phyloP scores from a whole-genome alignment of 2,888 invertebrate genomes.

The Biston stratarius region DNA sequence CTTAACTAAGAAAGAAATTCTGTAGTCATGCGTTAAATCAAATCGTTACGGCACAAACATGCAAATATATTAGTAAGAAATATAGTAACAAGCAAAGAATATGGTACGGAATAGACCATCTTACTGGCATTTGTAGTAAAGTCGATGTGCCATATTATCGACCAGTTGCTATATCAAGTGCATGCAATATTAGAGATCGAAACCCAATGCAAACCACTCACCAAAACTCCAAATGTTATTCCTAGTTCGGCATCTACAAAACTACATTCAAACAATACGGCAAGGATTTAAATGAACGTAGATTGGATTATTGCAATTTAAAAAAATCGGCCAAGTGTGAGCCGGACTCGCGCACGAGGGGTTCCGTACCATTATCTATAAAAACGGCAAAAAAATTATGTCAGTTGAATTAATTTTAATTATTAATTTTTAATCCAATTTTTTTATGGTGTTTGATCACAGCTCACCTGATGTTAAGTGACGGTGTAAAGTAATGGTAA shows the following conservation, averaged over 20 bases:
- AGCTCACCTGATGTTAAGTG: no score
- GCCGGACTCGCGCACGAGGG: no score
- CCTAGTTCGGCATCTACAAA: constrained; percentile 44
- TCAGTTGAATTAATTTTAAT: no score
- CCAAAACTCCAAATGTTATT: constrained; percentile 48
- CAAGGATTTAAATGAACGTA: constrained; percentile 2
- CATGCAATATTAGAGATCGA: constrained; percentile 38
- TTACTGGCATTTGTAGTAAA: neutral
- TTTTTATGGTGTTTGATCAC: no score
- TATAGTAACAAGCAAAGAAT: neutral
- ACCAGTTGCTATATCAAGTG: neutral
- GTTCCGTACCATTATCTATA: no score
- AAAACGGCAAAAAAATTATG: no score
- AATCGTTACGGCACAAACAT: no score
- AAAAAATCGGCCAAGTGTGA: no score
- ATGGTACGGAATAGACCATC: neutral
- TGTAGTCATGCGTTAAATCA: neutral
- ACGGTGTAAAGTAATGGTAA: no score
- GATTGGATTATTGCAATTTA: no score
- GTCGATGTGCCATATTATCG: constrained; percentile 1
- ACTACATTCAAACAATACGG: constrained; percentile 17
- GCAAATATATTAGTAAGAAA: no score
- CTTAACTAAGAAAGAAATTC: neutral
- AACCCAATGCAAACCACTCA: constrained; percentile 63
- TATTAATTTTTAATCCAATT: no score